Conservation (phyloP, 2,888 invertebrate genomes). For the Steinernema hermaphroditum region DNA sequence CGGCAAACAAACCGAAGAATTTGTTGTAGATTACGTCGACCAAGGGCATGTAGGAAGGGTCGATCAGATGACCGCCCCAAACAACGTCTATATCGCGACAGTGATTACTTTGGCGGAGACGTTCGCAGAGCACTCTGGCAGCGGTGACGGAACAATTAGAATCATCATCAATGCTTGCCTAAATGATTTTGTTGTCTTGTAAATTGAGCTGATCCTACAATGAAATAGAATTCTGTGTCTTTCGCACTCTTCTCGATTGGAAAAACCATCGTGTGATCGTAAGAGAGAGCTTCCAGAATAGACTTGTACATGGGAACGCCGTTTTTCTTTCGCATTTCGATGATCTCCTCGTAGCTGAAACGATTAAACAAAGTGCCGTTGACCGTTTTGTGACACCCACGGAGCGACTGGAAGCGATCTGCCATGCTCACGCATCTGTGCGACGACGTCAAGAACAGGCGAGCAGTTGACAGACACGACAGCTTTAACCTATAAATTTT, state of each 20-base stretch:
- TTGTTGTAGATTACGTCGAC: slow-evolving; percentile 27
- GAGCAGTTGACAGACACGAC: background rate
- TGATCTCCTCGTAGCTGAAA: background rate
- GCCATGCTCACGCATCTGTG: background rate
- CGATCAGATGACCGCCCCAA: slow-evolving; percentile 10
- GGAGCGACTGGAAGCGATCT: background rate
- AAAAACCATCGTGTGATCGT: background rate
- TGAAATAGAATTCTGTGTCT: slow-evolving; percentile 19
- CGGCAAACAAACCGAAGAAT: background rate
- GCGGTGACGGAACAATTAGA: slow-evolving; percentile 7
- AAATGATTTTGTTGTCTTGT: background rate
- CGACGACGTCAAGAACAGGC: background rate
- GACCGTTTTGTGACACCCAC: background rate
- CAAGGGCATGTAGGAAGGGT: slow-evolving; percentile 6
- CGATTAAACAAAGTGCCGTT: background rate
- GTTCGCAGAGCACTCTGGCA: slow-evolving; percentile 6
- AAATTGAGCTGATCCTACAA: background rate
- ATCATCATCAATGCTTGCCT: slow-evolving; percentile 15
- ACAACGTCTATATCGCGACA: background rate
- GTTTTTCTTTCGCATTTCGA: background rate
- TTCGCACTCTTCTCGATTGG: background rate
- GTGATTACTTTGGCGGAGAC: slow-evolving; percentile 10
- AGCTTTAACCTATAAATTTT: background rate
- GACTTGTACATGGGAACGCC: slow-evolving; percentile 16
- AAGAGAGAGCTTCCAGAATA: background rate